These are phyloP conservation scores for Gallinago jamesoni DNA, from an alignment of 2,113 vertebrate species.

Conservation along the genomic window DNA sequence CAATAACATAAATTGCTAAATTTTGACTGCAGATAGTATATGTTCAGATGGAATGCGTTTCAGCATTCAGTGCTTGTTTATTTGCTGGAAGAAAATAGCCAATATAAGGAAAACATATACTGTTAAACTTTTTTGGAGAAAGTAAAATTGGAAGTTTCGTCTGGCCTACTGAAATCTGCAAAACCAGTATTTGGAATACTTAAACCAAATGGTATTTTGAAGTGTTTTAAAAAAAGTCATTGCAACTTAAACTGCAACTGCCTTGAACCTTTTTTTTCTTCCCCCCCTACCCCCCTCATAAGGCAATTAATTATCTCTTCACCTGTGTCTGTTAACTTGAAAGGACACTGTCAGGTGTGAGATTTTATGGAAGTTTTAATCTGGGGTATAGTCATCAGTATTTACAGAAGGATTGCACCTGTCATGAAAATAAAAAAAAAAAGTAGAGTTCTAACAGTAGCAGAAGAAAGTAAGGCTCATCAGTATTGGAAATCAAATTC, in stretches of 20 bases:
- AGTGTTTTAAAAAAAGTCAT: background rate
- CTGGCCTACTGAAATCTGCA: constrained; percentile 53
- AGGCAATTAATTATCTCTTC: constrained; percentile 27
- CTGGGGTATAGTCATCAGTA: background rate
- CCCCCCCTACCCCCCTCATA: background rate
- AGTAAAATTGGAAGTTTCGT: constrained; percentile 27
- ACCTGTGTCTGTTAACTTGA: background rate
- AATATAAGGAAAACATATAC: background rate
- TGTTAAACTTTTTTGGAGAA: constrained; percentile 14
- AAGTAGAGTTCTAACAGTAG: background rate
- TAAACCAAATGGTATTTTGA: background rate
- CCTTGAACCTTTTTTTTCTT: background rate
- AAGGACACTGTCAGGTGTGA: background rate
- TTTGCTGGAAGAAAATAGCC: constrained; percentile 39
- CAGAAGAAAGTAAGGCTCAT: background rate
- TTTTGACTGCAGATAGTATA: constrained; percentile 44
- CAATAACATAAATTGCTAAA: constrained; percentile 41
- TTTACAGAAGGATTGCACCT: background rate
- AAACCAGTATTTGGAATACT: constrained; percentile 30
- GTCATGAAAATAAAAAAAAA: background rate
- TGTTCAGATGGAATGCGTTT: constrained; percentile 51
- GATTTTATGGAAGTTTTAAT: background rate
- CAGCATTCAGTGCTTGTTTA: constrained; percentile 36
- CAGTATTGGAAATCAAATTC: background rate
- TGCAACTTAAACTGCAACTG: constrained; percentile 42